phyloP scores from a whole-genome alignment of 2,888 invertebrate genomes.

The Scotopteryx bipunctaria region DNA sequence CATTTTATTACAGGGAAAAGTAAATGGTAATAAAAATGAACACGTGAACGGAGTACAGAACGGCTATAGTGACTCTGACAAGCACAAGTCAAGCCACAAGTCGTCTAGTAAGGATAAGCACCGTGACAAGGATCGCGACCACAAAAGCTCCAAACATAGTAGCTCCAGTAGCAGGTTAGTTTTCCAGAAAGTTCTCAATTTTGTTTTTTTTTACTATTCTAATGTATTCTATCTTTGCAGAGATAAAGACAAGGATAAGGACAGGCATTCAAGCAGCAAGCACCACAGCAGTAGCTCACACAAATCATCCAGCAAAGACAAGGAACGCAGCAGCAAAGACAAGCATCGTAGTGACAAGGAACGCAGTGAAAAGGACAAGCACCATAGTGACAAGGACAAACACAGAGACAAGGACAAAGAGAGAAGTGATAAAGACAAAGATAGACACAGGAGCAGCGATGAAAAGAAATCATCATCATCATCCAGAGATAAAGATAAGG shows the following conservation, averaged over 20 bases:
- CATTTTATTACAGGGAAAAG: constrained; percentile 63
- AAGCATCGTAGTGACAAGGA: constrained; percentile 57
- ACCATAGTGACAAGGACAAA: constrained; percentile 55
- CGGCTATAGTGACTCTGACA: constrained; percentile 85
- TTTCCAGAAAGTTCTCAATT: constrained; percentile 65
- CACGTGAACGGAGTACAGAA: constrained; percentile 92
- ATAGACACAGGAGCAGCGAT: constrained; percentile 69
- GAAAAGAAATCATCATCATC: constrained; percentile 62
- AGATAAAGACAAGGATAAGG: constrained; percentile 82
- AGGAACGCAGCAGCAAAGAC: constrained; percentile 70
- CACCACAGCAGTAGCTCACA: constrained; percentile 83
- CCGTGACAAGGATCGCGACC: constrained; percentile 86
- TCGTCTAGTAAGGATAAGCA: constrained; percentile 88
- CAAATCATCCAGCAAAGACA: constrained; percentile 79
- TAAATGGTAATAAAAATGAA: constrained; percentile 82
- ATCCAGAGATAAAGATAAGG: constrained; percentile 63
- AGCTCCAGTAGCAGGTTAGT: constrained; percentile 79
- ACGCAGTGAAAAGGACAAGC: constrained; percentile 54
- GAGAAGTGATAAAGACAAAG: constrained; percentile 54
- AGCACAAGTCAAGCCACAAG: constrained; percentile 85
- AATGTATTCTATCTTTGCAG: constrained; percentile 43
- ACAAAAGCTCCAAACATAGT: constrained; percentile 80
- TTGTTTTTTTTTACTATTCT: constrained; percentile 24
- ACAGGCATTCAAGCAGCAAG: constrained; percentile 80
- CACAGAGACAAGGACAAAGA: constrained; percentile 56